A percentile compares a stretch with the other conserved stretches of the same genome.
Evolutionary conservation across 2,888 invertebrate species (phyloP).

Genomic region (Melanotus villosus): DNA sequence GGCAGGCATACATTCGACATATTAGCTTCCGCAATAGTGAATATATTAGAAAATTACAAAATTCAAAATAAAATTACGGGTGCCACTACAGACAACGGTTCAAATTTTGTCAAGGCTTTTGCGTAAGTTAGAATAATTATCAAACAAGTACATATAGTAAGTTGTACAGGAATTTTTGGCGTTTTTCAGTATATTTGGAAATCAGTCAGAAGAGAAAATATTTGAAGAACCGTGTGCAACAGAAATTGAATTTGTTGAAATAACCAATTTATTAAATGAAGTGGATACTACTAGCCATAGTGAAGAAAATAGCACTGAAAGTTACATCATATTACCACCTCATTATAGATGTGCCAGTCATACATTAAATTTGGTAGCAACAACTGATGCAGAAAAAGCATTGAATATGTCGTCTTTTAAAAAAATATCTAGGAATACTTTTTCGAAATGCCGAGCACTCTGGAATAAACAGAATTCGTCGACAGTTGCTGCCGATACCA

Average conservation of each 20-base stretch:
- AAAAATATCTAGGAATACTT: neutral
- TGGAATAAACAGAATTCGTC: neutral
- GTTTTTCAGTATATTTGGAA: neutral
- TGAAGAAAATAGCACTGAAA: no score
- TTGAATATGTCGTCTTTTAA: neutral
- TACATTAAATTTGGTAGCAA: neutral
- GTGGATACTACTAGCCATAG: neutral
- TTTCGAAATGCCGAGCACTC: neutral
- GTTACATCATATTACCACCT: neutral
- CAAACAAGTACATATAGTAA: neutral
- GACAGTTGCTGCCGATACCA: neutral
- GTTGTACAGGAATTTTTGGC: neutral
- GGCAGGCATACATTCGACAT: neutral
- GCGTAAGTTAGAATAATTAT: neutral
- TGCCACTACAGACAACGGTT: no score
- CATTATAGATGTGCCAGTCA: neutral
- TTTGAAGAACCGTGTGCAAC: neutral
- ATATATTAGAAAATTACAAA: neutral
- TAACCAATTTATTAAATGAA: neutral
- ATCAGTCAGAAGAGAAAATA: neutral
- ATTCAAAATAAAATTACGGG: neutral
- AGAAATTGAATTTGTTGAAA: neutral
- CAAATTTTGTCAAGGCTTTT: no score
- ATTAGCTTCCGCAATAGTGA: neutral
- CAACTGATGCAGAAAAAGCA: neutral